Percentiles rank a stretch among this genome's conserved stretches.
Conservation (phyloP, 1,140 invertebrate species). For the Teleopsis dalmanni region DNA sequence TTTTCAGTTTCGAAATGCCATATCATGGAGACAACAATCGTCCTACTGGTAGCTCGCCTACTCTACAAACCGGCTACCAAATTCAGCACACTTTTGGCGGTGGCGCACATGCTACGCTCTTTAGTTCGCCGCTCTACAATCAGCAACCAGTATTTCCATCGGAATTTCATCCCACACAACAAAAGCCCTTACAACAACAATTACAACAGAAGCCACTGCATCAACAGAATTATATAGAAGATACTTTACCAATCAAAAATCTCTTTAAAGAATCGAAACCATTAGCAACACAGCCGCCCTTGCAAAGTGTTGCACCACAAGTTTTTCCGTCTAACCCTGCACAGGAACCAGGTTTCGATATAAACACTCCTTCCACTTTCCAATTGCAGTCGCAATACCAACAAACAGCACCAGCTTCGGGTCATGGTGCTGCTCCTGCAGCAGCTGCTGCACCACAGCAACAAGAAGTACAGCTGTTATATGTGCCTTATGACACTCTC, state of each 20-base stretch:
- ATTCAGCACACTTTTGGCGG: constrained; percentile 36
- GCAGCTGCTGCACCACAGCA: constrained; percentile 21
- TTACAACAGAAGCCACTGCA: constrained; percentile 28
- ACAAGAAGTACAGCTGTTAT: constrained; percentile 67
- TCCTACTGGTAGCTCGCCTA: constrained; percentile 9
- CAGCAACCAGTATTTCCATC: constrained; percentile 22
- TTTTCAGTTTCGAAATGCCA: constrained; percentile 43
- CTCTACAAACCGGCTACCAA: constrained; percentile 38
- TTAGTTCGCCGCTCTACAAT: constrained; percentile 31
- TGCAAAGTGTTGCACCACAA: constrained; percentile 36
- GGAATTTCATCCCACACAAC: constrained; percentile 23
- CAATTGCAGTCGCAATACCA: neutral
- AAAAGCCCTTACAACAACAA: constrained; percentile 25
- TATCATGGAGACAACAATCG: constrained; percentile 22
- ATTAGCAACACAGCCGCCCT: constrained; percentile 24
- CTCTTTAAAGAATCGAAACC: constrained; percentile 20
- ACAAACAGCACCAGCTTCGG: constrained; percentile 9
- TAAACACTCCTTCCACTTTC: constrained; percentile 17
- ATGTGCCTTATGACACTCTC: constrained; percentile 69
- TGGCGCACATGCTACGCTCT: constrained; percentile 28
- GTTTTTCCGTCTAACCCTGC: constrained; percentile 33
- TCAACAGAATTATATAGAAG: constrained; percentile 35
- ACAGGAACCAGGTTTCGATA: constrained; percentile 17
- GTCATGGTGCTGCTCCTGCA: constrained; percentile 5
- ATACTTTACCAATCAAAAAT: constrained; percentile 21